Percentiles rank a stretch among this genome's conserved stretches.
phyloP scores from a whole-genome alignment of 2,888 invertebrate genomes.

The Reticulitermes lucifugus region DNA sequence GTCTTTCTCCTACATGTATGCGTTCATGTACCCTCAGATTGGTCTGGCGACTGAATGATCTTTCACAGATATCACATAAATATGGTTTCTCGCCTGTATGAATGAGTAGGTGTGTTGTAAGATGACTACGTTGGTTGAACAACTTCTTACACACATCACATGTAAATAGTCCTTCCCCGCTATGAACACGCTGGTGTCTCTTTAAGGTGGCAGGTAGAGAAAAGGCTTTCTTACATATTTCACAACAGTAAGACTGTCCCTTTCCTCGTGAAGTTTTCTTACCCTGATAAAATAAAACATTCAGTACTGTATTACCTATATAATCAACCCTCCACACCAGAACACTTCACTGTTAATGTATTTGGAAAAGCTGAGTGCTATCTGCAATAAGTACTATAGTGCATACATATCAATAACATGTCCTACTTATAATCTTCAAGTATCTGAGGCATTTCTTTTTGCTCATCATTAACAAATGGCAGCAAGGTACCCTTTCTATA shows the following conservation, averaged over 20 bases:
- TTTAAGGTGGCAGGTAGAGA: background rate
- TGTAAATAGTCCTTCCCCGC: background rate
- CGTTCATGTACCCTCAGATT: background rate
- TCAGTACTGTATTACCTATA: no score
- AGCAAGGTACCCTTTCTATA: no score
- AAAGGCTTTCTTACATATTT: background rate
- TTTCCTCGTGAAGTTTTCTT: background rate
- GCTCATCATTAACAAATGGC: no score
- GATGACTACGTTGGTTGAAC: background rate
- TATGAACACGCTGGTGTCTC: background rate
- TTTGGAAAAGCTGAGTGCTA: no score
- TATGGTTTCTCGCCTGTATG: background rate
- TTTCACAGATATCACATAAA: background rate
- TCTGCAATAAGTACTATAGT: no score
- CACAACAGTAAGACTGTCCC: background rate
- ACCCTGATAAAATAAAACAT: no score
- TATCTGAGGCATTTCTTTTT: no score
- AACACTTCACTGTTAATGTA: no score
- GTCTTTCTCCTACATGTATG: background rate
- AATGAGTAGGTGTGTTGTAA: background rate
- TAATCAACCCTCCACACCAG: no score
- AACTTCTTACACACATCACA: conserved; percentile 4
- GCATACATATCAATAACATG: no score
- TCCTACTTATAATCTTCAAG: no score
- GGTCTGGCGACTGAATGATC: background rate